These are phyloP conservation scores for Gymnothorax javanicus DNA, from an alignment of 2,797 vertebrate species.

Conservation along the genomic window DNA sequence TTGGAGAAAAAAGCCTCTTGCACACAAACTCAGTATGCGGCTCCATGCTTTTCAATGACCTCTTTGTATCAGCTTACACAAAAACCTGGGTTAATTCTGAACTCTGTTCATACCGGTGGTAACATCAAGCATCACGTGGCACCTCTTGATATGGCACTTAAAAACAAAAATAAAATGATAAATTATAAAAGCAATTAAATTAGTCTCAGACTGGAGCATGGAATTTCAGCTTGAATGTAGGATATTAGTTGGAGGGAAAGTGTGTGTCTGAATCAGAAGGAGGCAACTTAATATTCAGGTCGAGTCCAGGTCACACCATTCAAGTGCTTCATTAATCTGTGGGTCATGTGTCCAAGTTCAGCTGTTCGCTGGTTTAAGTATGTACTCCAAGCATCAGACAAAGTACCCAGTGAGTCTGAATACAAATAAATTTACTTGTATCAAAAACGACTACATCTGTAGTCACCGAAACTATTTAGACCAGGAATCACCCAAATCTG, in stretches of 20 bases:
- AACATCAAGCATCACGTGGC: not conserved
- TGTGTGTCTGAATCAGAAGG: not conserved
- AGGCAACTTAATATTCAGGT: not conserved
- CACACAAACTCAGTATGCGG: not conserved
- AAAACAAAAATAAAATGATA: not conserved
- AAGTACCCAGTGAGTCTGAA: not conserved
- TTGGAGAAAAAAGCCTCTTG: not conserved
- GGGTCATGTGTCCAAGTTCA: not conserved
- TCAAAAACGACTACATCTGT: not conserved
- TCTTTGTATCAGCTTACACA: not conserved
- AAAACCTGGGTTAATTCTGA: not conserved
- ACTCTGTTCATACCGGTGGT: not conserved
- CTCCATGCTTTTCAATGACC: not conserved
- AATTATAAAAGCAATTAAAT: not conserved
- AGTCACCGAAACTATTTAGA: not conserved
- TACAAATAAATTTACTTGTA: not conserved
- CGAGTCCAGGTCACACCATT: not conserved
- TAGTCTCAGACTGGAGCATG: not conserved
- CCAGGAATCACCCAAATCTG: not conserved
- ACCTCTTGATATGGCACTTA: not conserved
- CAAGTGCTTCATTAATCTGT: constrained; percentile 2
- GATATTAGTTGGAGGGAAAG: not conserved
- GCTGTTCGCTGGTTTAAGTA: not conserved
- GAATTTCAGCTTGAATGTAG: not conserved
- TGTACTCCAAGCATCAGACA: not conserved